Conservation (phyloP, 2,888 invertebrate genomes). For the Seira sanloemensis region DNA sequence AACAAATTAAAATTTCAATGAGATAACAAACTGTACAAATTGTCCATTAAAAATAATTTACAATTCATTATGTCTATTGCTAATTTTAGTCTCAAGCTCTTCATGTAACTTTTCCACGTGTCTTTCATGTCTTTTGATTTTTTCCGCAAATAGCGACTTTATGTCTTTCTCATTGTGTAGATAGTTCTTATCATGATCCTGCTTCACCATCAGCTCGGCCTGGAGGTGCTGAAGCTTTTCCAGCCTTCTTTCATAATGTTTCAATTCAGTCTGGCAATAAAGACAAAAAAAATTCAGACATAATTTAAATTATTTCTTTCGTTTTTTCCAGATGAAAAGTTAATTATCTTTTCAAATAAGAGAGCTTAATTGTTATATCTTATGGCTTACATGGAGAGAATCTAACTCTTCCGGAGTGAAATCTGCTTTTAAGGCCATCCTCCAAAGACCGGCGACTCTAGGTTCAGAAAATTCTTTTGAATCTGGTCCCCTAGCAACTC, state of each 20-base stretch:
- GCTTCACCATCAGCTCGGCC: slow-evolving; percentile 81
- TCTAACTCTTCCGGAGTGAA: slow-evolving; percentile 89
- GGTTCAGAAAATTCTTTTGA: slow-evolving; percentile 93
- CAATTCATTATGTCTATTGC: slow-evolving; percentile 85
- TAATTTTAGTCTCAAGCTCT: slow-evolving; percentile 86
- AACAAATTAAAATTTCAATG: no score
- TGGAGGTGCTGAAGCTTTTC: slow-evolving; percentile 89
- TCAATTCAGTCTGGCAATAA: slow-evolving; percentile 83
- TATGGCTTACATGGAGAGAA: slow-evolving; percentile 84
- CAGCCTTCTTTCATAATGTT: slow-evolving; percentile 90
- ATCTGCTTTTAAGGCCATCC: slow-evolving; percentile 85
- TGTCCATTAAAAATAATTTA: no score
- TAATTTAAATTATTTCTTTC: slow-evolving; percentile 5
- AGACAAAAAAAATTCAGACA: background rate
- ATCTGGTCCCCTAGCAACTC: slow-evolving; percentile 86
- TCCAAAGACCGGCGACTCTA: slow-evolving; percentile 85
- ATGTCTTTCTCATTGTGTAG: slow-evolving; percentile 72
- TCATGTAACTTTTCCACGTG: slow-evolving; percentile 91
- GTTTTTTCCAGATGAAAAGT: slow-evolving; percentile 2
- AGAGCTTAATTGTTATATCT: slow-evolving; percentile 9
- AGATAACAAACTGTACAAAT: no score
- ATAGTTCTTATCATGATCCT: slow-evolving; percentile 69
- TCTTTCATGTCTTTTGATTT: slow-evolving; percentile 88
- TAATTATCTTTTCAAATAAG: background rate
- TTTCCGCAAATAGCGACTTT: slow-evolving; percentile 81